These are phyloP conservation scores for Pristionchus fissidentatus DNA, from an alignment of 2,888 invertebrate species.

Conservation along the genomic window DNA sequence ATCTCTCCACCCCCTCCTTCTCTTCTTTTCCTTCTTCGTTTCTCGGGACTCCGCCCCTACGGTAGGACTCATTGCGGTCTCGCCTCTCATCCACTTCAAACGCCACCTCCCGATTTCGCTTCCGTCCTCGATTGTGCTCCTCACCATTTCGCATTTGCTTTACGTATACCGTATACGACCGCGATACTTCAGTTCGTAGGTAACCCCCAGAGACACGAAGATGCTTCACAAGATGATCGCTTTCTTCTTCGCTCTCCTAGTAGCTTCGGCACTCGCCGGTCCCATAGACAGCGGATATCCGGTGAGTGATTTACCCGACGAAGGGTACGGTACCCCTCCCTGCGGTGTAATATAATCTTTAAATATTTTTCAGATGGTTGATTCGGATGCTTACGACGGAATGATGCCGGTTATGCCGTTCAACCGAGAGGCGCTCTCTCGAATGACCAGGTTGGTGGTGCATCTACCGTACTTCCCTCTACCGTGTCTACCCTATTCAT, in stretches of 20 bases:
- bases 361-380: conserved; percentile 5
- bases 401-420: conserved; percentile 11
- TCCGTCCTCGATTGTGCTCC: not conserved
- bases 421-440: conserved; percentile 23
- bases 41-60: conserved; percentile 36
- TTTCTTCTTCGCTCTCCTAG: conserved; percentile 25
- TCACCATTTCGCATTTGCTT: not conserved
- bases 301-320: not conserved
- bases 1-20: conserved; percentile 27
- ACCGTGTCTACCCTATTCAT: not conserved
- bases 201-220: conserved; percentile 11
- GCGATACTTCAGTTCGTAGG: not conserved
- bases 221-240: conserved; percentile 40
- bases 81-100: conserved; percentile 35
- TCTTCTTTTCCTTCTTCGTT: not conserved
- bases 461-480: not conserved
- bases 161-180: not conserved
- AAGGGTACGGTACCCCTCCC: not conserved
- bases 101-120: not conserved
- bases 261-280: not conserved
- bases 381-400: conserved; percentile 18
- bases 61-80: conserved; percentile 18
- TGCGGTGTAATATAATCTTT: not conserved
- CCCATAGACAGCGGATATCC: conserved; percentile 18
- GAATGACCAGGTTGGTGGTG: conserved; percentile 3